Evolutionary conservation across 1,140 invertebrate genomes (phyloP), one percentile per base, ranked within the genome.

Genomic region (Acromyrmex charruanus): DNA sequence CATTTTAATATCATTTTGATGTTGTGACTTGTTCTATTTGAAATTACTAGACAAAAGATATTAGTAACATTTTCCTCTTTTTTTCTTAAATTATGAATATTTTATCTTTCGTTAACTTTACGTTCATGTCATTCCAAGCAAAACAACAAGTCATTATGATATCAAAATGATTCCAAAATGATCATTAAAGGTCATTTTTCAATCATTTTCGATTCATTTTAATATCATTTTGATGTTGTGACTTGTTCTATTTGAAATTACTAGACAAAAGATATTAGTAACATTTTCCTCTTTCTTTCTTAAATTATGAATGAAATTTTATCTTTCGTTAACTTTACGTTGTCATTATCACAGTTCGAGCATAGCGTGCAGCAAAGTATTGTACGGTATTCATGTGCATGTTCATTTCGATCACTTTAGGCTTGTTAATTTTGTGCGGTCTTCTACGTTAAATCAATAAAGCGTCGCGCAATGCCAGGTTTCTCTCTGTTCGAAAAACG

Each of bases 381-480:
- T 31, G 35, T 53, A 7, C 12, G 39, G 9, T 35, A 31, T 55
- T 31, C 7, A 74, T 35, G 35, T 39, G 10, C 25, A 31, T 79
- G n/a, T 35, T 66, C 7, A 0, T 77, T 21, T 12, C 18, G 25
- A 35, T 14, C 44, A 14, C 6, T 71, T 55, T n/a, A 69, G 3
- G 21, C 25, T 18, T 10, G 25, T 82, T 49, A 74, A 74, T 63
- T 58, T 35, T 9, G 12, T 16, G 35, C n/a, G 9, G 18, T 31
- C 12, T 39, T 55, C 6, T 35, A n/a, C 14, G 3, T 82, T 75
- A 75, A 84, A 84, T 63, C 25, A 84, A 75, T 75, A 16, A 51
- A 63, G 9, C 25, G n/a, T 25, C 16, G 25, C 35, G 14, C 51
- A 39, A 63, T 71, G 10, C 14, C 14, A 21, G 39, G 39, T 44